Evolutionary conservation across 2,113 vertebrate species (phyloP), one percentile per base, ranked within the genome.

Genomic region (pig (Sus scrofa)): DNA sequence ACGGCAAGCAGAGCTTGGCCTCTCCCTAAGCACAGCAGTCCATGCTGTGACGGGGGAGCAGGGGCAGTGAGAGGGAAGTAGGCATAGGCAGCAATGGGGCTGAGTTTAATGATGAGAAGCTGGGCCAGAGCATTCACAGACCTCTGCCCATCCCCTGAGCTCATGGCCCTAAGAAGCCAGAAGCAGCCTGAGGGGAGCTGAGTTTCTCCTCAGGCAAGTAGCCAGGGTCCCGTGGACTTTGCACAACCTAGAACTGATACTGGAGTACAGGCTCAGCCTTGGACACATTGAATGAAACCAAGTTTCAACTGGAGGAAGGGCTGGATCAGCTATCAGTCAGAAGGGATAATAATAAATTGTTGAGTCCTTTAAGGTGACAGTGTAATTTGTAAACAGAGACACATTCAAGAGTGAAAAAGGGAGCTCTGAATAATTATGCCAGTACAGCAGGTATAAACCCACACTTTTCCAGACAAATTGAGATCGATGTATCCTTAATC

Each of bases 71-170:
- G 94, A 96, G 96, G 97, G 97, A 97, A 89, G 56, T 95, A 96
- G 91, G 97, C 86, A 88, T 91, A 97, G 96, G 96, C 95, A 97
- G 96, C 96, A 95, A 63, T 98, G 97, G 97, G 94, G 98, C 95
- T 92, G 96, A 96, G 91, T 98, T 98, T 98, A 98, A 98, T 98
- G 96, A 97, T 0, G 60, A 96, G 96, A 82, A 94, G 30, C 56
- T 95, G 81, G 97, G 96, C 94, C 93, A 87, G 96, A 97, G 93
- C 75, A 34, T 86, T 93, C 94, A 97, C 18, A 97, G 95, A 97
- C 96, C 89, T 96, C 73, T 97, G 97, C 94, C 98, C 97, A 87
- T 97, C 91, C 96, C 92, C 95, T 94, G 70, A 75, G 91, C 92
- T 93, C 73, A 56, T 74, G 91, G 81, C 97, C 86, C 83, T 37